phyloP scores from a whole-genome alignment of 2,113 vertebrate genomes.

The Urocolius indicus region DNA sequence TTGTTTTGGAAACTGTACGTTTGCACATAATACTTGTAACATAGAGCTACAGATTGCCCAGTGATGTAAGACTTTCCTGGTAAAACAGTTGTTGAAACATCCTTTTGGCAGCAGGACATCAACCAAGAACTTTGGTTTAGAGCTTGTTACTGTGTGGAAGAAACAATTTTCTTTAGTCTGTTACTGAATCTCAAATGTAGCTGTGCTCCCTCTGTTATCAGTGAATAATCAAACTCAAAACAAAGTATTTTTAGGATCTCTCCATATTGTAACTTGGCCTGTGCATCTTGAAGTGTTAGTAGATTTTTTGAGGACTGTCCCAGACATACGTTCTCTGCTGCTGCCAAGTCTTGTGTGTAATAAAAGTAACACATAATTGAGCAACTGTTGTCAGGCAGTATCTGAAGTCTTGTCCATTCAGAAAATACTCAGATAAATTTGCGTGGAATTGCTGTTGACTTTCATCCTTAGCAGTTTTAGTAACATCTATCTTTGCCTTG shows the following conservation, averaged over 20 bases:
- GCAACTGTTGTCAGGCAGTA: slow-evolving; percentile 62
- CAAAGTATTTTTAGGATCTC: slow-evolving; percentile 52
- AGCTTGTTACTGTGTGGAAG: not conserved
- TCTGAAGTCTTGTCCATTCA: slow-evolving; percentile 56
- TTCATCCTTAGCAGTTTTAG: not conserved
- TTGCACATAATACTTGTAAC: not conserved
- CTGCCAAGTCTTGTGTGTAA: slow-evolving; percentile 53
- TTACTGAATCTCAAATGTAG: not conserved
- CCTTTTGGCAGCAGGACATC: slow-evolving; percentile 38
- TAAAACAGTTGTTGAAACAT: slow-evolving; percentile 29
- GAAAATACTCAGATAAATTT: slow-evolving; percentile 15
- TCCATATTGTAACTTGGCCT: slow-evolving; percentile 63
- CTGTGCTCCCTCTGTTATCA: slow-evolving; percentile 15
- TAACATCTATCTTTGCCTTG: not conserved
- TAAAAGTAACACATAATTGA: slow-evolving; percentile 65
- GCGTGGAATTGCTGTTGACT: not conserved
- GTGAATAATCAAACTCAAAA: slow-evolving; percentile 49
- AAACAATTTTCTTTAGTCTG: not conserved
- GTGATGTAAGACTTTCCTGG: slow-evolving; percentile 27
- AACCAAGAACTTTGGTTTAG: not conserved
- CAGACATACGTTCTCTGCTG: slow-evolving; percentile 46
- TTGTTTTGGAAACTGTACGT: not conserved
- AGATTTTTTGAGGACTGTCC: slow-evolving; percentile 42
- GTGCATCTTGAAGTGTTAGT: slow-evolving; percentile 44
- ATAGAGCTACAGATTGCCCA: not conserved